Conservation (phyloP, 2,888 invertebrate species). For the Augochlorella aurata region DNA sequence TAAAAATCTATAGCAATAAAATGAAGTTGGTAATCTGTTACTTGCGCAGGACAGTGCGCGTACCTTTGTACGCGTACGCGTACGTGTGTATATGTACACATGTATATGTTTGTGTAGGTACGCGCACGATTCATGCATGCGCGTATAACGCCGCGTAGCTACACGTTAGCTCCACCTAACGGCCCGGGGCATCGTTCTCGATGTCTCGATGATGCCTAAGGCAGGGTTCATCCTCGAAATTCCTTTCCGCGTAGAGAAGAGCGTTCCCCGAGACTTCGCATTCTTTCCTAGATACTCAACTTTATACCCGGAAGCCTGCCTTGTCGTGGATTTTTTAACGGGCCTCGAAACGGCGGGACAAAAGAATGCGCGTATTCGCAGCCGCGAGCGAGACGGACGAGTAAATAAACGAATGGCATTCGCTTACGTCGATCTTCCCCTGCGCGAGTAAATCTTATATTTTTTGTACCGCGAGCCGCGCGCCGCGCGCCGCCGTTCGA, state of each 20-base stretch:
- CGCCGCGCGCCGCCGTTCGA: too few species aligned
- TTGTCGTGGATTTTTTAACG: conserved; percentile 53
- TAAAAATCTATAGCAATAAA: too few species aligned
- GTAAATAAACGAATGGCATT: conserved; percentile 22
- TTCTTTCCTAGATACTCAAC: conserved; percentile 74
- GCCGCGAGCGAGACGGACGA: conserved; percentile 5
- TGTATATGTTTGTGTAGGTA: too few species aligned
- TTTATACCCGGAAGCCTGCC: conserved; percentile 73
- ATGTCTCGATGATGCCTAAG: conserved; percentile 64
- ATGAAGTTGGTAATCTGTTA: too few species aligned
- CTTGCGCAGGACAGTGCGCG: too few species aligned
- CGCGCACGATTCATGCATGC: neutral
- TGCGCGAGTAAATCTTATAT: conserved; percentile 3
- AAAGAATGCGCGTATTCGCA: conserved; percentile 27
- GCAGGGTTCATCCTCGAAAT: conserved; percentile 77
- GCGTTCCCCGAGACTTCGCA: conserved; percentile 74
- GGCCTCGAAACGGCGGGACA: conserved; percentile 18
- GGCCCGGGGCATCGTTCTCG: conserved; percentile 63
- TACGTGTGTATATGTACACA: too few species aligned
- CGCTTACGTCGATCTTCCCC: neutral
- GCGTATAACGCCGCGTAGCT: neutral
- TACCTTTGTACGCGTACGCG: too few species aligned
- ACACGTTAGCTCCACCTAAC: conserved; percentile 51
- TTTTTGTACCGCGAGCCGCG: neutral
- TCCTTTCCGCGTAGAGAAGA: conserved; percentile 75